Evolutionary conservation across 1,140 invertebrate genomes (phyloP).

Genomic region (Calephelis nemesis): DNA sequence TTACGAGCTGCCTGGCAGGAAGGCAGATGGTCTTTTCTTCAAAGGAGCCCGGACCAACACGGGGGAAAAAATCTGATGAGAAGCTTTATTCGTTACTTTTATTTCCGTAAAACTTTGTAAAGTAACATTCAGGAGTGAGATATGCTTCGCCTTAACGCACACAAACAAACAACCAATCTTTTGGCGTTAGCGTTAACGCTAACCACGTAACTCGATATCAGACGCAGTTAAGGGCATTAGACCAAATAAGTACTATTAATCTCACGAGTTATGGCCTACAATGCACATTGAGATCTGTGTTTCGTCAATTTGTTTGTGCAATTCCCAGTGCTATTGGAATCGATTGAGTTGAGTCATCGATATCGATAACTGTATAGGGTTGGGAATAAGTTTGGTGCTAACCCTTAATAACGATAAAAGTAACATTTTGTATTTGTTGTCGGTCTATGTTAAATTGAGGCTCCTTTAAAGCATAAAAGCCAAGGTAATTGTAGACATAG

Average conservation of each 20-base stretch:
- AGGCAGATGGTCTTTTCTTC: too few relatives aligned
- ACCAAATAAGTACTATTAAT: slow-evolving; percentile 37
- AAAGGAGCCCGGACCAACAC: too few relatives aligned
- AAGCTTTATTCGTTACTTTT: too few relatives aligned
- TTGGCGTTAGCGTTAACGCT: slow-evolving; percentile 19
- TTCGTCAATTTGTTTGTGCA: slow-evolving; percentile 12
- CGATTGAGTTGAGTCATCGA: slow-evolving; percentile 17
- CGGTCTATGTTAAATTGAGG: neutral
- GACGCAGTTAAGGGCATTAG: slow-evolving; percentile 34
- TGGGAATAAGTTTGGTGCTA: too few relatives aligned
- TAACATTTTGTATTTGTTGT: too few relatives aligned
- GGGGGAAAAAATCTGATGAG: too few relatives aligned
- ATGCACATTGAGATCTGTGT: slow-evolving; percentile 10
- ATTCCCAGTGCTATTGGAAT: slow-evolving; percentile 21
- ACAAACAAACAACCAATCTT: slow-evolving; percentile 12
- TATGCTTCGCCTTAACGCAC: slow-evolving; percentile 24
- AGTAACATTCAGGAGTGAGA: neutral
- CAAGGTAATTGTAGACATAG: too few relatives aligned
- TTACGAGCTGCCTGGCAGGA: too few relatives aligned
- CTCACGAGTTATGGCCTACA: slow-evolving; percentile 30
- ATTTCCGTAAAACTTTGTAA: too few relatives aligned
- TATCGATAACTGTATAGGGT: slow-evolving; percentile 11
- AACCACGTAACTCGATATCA: slow-evolving; percentile 35
- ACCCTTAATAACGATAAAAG: too few relatives aligned
- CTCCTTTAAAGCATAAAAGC: too few relatives aligned